These are phyloP conservation scores for Aspidiotus rigidus DNA, from an alignment of 2,888 invertebrate genomes.

Conservation along the genomic window DNA sequence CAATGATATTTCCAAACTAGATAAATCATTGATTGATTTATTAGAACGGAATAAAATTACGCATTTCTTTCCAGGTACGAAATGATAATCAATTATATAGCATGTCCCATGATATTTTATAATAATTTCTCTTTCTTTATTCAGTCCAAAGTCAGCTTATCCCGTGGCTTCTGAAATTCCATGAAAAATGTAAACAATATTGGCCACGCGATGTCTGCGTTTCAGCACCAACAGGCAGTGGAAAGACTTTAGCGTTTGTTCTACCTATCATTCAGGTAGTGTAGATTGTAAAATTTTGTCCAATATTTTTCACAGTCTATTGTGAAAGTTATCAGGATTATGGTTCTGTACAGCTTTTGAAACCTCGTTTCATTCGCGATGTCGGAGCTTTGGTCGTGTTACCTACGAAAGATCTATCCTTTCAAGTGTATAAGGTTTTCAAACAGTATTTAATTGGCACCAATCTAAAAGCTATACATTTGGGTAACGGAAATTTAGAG, in stretches of 20 bases:
- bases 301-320: constrained; percentile 35
- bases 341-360: constrained; percentile 47
- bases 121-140: constrained; percentile 1
- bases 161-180: constrained; percentile 61
- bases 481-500: constrained; percentile 45
- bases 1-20: constrained; percentile 54
- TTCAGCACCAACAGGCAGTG: constrained; percentile 94
- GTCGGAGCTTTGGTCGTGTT: constrained; percentile 80
- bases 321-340: background rate
- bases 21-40: constrained; percentile 52
- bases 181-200: constrained; percentile 51
- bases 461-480: constrained; percentile 58
- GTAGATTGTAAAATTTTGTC: constrained; percentile 34
- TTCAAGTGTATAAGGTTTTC: constrained; percentile 79
- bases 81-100: constrained; percentile 8
- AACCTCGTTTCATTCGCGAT: constrained; percentile 53
- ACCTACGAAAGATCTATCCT: constrained; percentile 84
- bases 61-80: constrained; percentile 62
- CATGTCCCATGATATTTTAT: too few relatives aligned
- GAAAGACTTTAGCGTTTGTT: constrained; percentile 90
- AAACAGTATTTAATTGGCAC: constrained; percentile 58
- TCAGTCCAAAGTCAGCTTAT: constrained; percentile 65
- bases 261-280: constrained; percentile 76
- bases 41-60: constrained; percentile 61
- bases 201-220: constrained; percentile 88